Percentiles rank a stretch among this genome's conserved stretches.
Evolutionary conservation across 1,140 invertebrate genomes (phyloP).

Genomic region (Pachypsylla venusta): DNA sequence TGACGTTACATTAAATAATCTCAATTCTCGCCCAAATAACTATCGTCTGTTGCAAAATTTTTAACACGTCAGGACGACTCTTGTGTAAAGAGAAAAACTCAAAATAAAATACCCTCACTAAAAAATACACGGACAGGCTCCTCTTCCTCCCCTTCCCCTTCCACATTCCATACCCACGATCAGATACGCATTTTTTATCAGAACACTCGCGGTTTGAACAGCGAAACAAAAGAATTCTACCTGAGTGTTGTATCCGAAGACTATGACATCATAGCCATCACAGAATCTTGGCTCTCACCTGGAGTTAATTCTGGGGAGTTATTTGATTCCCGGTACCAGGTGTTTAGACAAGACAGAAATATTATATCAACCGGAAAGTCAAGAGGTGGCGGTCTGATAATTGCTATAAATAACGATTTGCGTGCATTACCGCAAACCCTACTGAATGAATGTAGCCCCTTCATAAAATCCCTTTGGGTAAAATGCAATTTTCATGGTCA

Average conservation of each 20-base stretch:
- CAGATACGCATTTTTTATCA: not conserved
- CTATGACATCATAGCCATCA: not conserved
- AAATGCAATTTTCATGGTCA: slow-evolving; percentile 5
- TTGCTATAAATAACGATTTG: not conserved
- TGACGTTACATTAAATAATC: too few species aligned
- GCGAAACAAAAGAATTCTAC: not conserved
- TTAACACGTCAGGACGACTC: not conserved
- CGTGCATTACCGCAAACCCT: not conserved
- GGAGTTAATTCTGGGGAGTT: slow-evolving; percentile 2
- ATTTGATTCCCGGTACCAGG: not conserved
- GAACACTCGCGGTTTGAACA: not conserved
- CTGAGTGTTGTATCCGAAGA: not conserved
- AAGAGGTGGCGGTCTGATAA: not conserved
- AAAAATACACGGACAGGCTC: not conserved
- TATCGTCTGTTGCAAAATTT: too few species aligned
- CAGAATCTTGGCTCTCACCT: not conserved
- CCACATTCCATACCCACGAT: not conserved
- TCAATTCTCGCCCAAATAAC: too few species aligned
- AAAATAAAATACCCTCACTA: not conserved
- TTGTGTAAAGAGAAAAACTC: not conserved
- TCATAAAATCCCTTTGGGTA: not conserved
- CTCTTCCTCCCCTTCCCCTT: not conserved
- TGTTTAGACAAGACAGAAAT: not conserved
- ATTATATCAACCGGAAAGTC: not conserved
- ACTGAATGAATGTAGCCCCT: not conserved